Evolutionary conservation across 2,797 vertebrate genomes (phyloP).

Genomic region (Phataginus tricuspis): DNA sequence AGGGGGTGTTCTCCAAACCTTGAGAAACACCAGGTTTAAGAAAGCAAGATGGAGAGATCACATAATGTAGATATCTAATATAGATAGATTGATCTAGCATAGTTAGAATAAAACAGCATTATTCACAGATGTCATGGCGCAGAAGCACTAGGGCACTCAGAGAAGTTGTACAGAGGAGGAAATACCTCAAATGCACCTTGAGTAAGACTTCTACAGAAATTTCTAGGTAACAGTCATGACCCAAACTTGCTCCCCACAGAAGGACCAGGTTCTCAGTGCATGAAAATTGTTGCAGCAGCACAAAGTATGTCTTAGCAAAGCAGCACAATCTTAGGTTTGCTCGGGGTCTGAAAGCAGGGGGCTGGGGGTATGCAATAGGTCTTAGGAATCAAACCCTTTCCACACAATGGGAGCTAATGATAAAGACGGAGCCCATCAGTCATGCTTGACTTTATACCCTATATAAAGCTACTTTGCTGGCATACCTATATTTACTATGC

Average conservation of each 20-base stretch:
- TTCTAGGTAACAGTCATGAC: background rate
- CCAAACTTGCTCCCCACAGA: background rate
- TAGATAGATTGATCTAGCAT: background rate
- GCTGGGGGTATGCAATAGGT: background rate
- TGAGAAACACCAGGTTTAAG: background rate
- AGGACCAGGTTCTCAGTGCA: background rate
- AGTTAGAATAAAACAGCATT: background rate
- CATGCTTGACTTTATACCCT: conserved; percentile 11
- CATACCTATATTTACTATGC: background rate
- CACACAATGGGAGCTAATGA: background rate
- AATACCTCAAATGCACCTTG: background rate
- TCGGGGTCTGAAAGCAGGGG: background rate
- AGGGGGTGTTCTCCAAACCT: background rate
- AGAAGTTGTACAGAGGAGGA: background rate
- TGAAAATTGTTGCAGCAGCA: background rate
- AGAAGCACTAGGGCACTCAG: background rate
- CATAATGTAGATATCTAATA: background rate
- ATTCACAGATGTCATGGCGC: background rate
- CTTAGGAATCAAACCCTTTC: background rate
- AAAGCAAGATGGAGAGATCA: background rate
- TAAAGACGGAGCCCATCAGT: background rate
- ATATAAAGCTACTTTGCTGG: background rate
- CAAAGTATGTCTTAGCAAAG: background rate
- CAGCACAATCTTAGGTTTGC: background rate
- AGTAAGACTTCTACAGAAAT: background rate